A percentile compares a stretch with the other conserved stretches of the same genome.
These are phyloP conservation scores for Thymelicus acteon DNA, from an alignment of 2,888 invertebrate genomes.

Conservation along the genomic window DNA sequence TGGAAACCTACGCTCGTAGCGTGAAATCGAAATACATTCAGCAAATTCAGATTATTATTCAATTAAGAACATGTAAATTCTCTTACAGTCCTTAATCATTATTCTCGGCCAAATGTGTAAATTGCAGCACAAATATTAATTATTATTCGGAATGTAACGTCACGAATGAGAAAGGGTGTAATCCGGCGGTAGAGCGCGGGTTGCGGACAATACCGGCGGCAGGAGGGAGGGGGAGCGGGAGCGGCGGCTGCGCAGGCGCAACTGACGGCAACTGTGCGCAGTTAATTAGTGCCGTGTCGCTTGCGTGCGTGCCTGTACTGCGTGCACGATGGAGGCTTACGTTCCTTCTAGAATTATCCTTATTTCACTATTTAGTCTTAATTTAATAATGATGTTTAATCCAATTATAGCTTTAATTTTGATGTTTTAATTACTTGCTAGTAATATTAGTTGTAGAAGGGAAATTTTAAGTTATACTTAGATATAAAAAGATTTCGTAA, in stretches of 20 bases:
- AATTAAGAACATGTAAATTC: not conserved
- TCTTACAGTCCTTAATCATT: not conserved
- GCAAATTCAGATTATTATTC: not conserved
- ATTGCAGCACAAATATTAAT: conserved; percentile 19
- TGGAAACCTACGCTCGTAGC: not conserved
- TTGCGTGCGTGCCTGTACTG: conserved; percentile 54
- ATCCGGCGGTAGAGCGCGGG: conserved; percentile 32
- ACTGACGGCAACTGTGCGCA: conserved; percentile 72
- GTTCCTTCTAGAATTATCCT: not conserved
- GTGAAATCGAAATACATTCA: not conserved
- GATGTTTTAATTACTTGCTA: too few species aligned
- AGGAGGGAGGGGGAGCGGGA: conserved; percentile 16
- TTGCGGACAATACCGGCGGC: conserved; percentile 14
- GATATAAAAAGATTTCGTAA: too few species aligned
- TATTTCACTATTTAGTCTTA: not conserved
- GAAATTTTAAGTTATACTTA: too few species aligned
- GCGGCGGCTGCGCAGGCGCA: conserved; percentile 24
- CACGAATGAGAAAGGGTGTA: conserved; percentile 32
- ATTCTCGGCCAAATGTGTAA: not conserved
- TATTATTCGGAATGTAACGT: conserved; percentile 38
- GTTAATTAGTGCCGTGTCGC: conserved; percentile 78
- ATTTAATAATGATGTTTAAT: too few species aligned
- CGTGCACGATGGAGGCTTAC: conserved; percentile 44
- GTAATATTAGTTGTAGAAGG: too few species aligned
- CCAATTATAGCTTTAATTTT: too few species aligned